Evolutionary conservation across 2,113 vertebrate species (phyloP), one percentile per base, ranked within the genome.

Genomic region (Xiphophorus couchianus): DNA sequence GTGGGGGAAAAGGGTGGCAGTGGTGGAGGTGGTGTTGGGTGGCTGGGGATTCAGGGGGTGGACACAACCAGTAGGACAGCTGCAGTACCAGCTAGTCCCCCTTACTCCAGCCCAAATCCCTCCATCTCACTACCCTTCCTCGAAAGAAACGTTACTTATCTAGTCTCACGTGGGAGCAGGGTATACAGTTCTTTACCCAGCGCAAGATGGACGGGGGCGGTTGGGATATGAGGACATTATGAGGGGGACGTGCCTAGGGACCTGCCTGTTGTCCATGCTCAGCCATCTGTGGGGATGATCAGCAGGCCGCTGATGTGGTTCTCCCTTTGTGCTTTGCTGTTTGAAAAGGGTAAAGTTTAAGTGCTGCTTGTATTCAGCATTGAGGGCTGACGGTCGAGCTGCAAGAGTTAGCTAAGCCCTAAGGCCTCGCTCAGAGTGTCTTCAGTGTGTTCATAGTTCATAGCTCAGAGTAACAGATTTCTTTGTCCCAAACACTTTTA

Each of bases 131-230:
- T 75, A 51, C 78, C 95, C 93, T 95, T 94, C 91, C 91, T 84
- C 4, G 87, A 96, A 95, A 97, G 95, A 96, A 95, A 96, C 94
- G 95, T 96, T 96, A 96, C 96, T 96, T 97, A 97, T 97, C 97
- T 96, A 95, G 95, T 97, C 96, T 96, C 96, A 95, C 95, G 92
- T 95, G 95, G 92, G 94, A 96, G 95, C 93, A 91, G 92, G 92
- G 9, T 65, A 71, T 78, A 85, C 81, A 54, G 90, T 74, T 69
- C 73, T 69, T 69, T 54, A 66, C 73, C 75, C 80, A 22, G 30
- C 61, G 65, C 69, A 4, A 65, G 80, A 48, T 4, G 65, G 76
- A 80, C 54, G 44, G 71, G 78, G 65, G 73, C 1, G 67, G 0
- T 9, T 25, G 83, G 77, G 78, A 60, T 28, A 17, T 69, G 65